Conservation (phyloP, 2,113 vertebrate genomes). For the Plotosus lineatus region DNA sequence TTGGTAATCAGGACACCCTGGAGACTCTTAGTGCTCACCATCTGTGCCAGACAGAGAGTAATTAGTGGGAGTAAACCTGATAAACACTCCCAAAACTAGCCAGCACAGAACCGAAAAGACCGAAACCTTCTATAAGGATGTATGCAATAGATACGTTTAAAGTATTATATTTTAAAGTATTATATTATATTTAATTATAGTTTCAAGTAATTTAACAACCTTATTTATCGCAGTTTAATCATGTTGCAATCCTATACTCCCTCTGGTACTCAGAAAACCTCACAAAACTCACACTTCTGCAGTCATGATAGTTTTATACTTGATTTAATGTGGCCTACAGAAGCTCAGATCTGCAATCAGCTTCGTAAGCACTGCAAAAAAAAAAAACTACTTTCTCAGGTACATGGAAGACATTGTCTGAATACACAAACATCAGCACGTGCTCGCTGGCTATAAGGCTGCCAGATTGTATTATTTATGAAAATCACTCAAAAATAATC, state of each 20-base stretch:
- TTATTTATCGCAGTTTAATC: neutral
- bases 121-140: neutral
- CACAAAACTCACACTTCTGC: neutral
- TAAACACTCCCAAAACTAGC: constrained; percentile 39
- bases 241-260: neutral
- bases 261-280: neutral
- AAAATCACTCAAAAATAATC: neutral
- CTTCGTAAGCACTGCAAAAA: too few relatives aligned
- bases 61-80: constrained; percentile 47
- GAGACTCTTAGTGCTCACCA: constrained; percentile 49
- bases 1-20: constrained; percentile 47
- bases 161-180: neutral
- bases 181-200: neutral
- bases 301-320: neutral
- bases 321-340: neutral
- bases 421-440: constrained; percentile 17
- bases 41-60: constrained; percentile 54
- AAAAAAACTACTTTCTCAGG: neutral
- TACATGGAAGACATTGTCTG: constrained; percentile 20
- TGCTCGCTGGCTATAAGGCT: constrained; percentile 1
- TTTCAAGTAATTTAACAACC: neutral
- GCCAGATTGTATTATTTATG: neutral
- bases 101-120: constrained; percentile 25
- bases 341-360: neutral
- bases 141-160: neutral